Evolutionary conservation across 2,888 invertebrate species (phyloP), one percentile per base, ranked within the genome.

Genomic region (Hymenopus coronatus): DNA sequence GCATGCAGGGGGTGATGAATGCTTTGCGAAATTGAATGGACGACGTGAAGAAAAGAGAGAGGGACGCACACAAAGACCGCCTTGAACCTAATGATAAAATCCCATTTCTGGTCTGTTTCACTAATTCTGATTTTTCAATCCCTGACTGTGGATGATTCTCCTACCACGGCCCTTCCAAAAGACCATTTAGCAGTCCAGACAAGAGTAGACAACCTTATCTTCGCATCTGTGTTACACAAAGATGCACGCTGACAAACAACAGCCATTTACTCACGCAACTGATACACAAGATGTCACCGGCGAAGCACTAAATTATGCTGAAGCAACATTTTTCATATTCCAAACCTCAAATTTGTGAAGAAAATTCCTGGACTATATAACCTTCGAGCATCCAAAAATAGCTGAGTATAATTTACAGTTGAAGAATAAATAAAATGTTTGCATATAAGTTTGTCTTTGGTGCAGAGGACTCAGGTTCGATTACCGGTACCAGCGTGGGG

Each of bases 21-120:
- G 54, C 54, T 70, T 70, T 70, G 86, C 70, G 86, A 81, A 81
- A 86, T 27, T 85, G 54, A 87, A 87, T 87, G 87, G 82, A 87
- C 82, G 87, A 70, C 30, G 33, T 82, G 46, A 46, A 85, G 46
- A 46, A 46, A 15, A 46, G 46, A 30, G 82, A n/a, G 28, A 70
- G 54, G 54, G 54, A 70, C 15, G 54, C 20, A 3, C 54, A 70
- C 54, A 70, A 70, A 70, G 54, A 70, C 54, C 54, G 20, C 54
- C 54, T 70, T 70, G 20, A 20, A 20, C 54, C 54, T 86, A 86
- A 87, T 87, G 87, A 87, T 87, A 87, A 87, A 86, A 87, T 87
- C 87, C 87, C 40, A 82, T 87, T 87, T 86, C 82, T 82, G 87
- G 87, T 87, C 70, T 30, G 87, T 87, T 82, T 87, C 86, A 33